phyloP scores from a whole-genome alignment of 2,113 vertebrate species.

The Lonchura striata region DNA sequence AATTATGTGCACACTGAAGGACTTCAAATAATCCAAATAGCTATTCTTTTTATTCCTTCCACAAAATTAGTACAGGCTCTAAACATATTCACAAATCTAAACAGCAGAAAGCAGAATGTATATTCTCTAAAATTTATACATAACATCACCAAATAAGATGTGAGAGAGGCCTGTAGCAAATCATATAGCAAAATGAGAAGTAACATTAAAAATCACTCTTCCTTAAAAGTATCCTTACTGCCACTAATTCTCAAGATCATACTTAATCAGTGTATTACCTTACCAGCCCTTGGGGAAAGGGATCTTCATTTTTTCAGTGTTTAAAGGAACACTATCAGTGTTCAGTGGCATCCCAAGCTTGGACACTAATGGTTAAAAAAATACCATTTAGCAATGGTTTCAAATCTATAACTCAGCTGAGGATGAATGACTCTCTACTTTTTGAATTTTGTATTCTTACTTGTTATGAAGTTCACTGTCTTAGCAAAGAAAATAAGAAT shows the following conservation, averaged over 20 bases:
- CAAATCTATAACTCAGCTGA: conserved; percentile 21
- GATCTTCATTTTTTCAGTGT: not conserved
- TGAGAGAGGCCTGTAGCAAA: not conserved
- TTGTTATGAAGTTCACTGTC: not conserved
- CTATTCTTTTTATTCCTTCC: not conserved
- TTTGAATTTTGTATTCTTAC: not conserved
- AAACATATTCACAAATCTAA: not conserved
- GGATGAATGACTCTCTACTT: conserved; percentile 33
- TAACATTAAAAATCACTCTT: not conserved
- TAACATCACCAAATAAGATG: not conserved
- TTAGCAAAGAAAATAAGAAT: not conserved
- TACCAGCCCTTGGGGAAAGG: not conserved
- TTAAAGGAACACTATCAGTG: not conserved
- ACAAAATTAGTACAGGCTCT: not conserved
- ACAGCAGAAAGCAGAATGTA: not conserved
- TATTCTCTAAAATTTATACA: not conserved
- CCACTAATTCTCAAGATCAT: not conserved
- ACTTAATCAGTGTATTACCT: not conserved
- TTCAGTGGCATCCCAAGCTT: not conserved
- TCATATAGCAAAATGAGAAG: not conserved
- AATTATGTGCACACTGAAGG: not conserved
- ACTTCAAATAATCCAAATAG: not conserved
- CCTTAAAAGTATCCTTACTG: not conserved
- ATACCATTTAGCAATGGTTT: not conserved
- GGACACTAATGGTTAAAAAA: conserved; percentile 8